Percentiles rank a stretch among this genome's conserved stretches.
These are phyloP conservation scores for Drosophila setifemur DNA, from an alignment of 1,140 invertebrate genomes.

Conservation along the genomic window DNA sequence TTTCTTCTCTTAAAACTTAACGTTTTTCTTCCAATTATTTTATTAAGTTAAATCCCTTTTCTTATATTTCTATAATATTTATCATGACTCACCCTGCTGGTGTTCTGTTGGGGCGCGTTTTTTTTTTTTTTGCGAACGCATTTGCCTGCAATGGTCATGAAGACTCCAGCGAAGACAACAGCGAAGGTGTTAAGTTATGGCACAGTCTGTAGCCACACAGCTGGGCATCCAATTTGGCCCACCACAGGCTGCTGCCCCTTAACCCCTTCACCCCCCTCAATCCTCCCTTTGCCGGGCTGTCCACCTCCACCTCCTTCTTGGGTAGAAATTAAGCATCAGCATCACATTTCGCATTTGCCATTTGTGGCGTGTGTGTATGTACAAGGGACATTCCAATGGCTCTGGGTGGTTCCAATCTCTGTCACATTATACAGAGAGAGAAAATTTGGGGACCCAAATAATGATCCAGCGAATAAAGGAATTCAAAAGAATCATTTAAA, in stretches of 20 bases:
- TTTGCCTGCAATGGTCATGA: conserved; percentile 39
- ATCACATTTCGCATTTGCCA: conserved; percentile 69
- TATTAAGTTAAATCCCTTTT: no score
- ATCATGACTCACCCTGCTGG: conserved; percentile 16
- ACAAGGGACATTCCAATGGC: conserved; percentile 44
- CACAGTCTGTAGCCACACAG: conserved; percentile 67
- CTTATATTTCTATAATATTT: background rate
- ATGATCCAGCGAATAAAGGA: no score
- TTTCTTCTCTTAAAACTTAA: no score
- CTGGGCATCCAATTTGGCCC: conserved; percentile 77
- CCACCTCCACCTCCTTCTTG: conserved; percentile 20
- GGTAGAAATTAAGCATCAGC: conserved; percentile 69
- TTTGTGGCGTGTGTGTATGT: conserved; percentile 33
- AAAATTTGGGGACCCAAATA: background rate
- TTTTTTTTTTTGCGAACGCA: conserved; percentile 21
- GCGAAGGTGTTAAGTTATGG: conserved; percentile 80
- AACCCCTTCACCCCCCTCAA: background rate
- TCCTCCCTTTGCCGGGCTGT: background rate
- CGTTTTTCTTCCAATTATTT: no score
- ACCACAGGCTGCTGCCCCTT: conserved; percentile 30
- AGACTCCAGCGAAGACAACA: conserved; percentile 52
- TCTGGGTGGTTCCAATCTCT: conserved; percentile 51
- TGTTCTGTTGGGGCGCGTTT: conserved; percentile 10
- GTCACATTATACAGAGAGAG: conserved; percentile 12
- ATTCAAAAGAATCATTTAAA: no score